Evolutionary conservation across 2,113 vertebrate genomes (phyloP).

Genomic region (Cynocephalus volans): DNA sequence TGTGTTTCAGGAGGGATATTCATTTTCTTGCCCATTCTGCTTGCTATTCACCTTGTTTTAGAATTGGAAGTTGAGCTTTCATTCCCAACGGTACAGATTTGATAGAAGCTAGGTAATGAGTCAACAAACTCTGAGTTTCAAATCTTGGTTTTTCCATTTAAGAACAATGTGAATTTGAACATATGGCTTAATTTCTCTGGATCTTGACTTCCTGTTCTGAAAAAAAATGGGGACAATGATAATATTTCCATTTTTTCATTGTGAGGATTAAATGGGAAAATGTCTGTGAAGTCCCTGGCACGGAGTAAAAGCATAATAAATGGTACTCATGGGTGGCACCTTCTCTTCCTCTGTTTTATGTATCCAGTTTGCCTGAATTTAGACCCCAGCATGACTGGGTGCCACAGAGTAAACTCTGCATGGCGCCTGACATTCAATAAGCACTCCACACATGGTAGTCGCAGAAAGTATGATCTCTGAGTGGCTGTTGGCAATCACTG

Average conservation of each 20-base stretch:
- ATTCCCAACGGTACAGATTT: neutral
- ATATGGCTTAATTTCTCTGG: neutral
- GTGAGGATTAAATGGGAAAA: slow-evolving; percentile 35
- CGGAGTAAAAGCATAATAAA: slow-evolving; percentile 35
- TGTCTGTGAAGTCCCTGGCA: neutral
- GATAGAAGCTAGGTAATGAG: neutral
- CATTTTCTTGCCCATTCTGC: neutral
- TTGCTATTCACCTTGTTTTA: neutral
- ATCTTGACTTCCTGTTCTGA: neutral
- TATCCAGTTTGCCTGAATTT: slow-evolving; percentile 31
- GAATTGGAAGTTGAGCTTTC: neutral
- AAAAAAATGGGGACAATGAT: slow-evolving; percentile 7
- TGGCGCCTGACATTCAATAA: slow-evolving; percentile 24
- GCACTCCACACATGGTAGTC: neutral
- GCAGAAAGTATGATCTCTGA: neutral
- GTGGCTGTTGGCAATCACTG: neutral
- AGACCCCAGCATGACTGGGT: slow-evolving; percentile 5
- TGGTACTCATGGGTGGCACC: neutral
- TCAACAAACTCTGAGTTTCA: neutral
- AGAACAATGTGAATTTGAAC: neutral
- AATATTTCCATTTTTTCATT: neutral
- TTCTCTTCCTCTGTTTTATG: neutral
- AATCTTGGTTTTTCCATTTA: neutral
- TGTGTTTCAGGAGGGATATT: neutral
- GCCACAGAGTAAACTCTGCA: neutral